Evolutionary conservation across 2,888 invertebrate species (phyloP), one percentile per base, ranked within the genome.

Genomic region (Microctonus brassicae): DNA sequence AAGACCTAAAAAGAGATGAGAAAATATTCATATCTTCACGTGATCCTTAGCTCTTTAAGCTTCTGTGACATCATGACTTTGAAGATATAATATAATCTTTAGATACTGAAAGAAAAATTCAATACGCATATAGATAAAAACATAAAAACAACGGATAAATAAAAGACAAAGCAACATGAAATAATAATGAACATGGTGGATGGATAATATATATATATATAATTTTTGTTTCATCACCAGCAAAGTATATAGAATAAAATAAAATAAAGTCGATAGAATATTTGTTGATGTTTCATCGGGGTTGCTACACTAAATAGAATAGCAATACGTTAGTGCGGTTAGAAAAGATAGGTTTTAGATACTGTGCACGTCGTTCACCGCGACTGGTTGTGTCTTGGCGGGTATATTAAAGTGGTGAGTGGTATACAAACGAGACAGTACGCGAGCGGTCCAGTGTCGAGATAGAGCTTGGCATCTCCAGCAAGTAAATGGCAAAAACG

Each of bases 341-440:
- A 7, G 47, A 47, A n/a, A n/a, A n/a, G 20, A 20, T 47, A 17
- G 9, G 47, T 47, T 17, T 47, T 47, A 20, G 47, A 47, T 47
- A 47, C 47, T 47, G n/a, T 47, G 47, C 47, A 47, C 47, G 47
- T 47, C 47, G 47, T 47, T 47, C 47, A 47, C 47, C 47, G 47
- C 17, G 47, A 47, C 20, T 47, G 47, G 47, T 47, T 47, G 20
- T 47, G 47, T 17, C 17, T 47, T 47, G 47, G 47, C 47, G 47
- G 17, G 47, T 17, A 47, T 47, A n/a, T n/a, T n/a, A 17, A 7
- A 47, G 20, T 17, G 17, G 9, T 17, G 17, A 47, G 47, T 47
- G 47, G 47, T 47, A 47, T 20, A 47, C 7, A 17, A 7, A 47
- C 47, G 47, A 47, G 47, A 7, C 17, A 17, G 17, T 47, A 47